Conservation (phyloP, 1,140 invertebrate genomes). For the Ridgeia piscesae region DNA sequence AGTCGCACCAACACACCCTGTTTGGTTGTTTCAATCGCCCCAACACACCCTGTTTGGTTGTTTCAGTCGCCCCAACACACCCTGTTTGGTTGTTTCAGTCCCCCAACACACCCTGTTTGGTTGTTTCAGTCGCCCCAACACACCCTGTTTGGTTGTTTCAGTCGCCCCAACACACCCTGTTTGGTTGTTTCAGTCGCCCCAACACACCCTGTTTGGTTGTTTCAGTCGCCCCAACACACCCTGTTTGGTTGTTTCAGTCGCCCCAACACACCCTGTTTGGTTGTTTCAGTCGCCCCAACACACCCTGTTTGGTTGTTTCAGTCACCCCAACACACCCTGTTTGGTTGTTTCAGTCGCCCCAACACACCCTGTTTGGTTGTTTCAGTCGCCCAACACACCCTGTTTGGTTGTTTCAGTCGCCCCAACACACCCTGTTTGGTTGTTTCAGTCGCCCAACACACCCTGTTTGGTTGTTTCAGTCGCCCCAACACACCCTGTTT, state of each 20-base stretch:
- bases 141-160: conserved; percentile 27
- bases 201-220: background rate
- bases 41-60: too few relatives aligned
- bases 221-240: too few relatives aligned
- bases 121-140: too few relatives aligned
- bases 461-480: too few relatives aligned
- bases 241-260: conserved; percentile 57
- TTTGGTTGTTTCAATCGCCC: too few relatives aligned
- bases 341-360: conserved; percentile 62
- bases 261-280: conserved; percentile 83
- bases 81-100: background rate
- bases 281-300: background rate
- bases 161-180: conserved; percentile 83
- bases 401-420: too few relatives aligned
- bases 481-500: background rate
- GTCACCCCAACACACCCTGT: too few relatives aligned
- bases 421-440: too few relatives aligned
- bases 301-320: too few relatives aligned
- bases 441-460: conserved; percentile 65
- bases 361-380: conserved; percentile 76
- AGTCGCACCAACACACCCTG: background rate
- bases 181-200: too few relatives aligned
- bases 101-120: background rate
- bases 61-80: conserved; percentile 77
- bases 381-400: background rate